These are phyloP conservation scores for Micromys minutus DNA, from an alignment of 2,113 vertebrate species.

Conservation along the genomic window DNA sequence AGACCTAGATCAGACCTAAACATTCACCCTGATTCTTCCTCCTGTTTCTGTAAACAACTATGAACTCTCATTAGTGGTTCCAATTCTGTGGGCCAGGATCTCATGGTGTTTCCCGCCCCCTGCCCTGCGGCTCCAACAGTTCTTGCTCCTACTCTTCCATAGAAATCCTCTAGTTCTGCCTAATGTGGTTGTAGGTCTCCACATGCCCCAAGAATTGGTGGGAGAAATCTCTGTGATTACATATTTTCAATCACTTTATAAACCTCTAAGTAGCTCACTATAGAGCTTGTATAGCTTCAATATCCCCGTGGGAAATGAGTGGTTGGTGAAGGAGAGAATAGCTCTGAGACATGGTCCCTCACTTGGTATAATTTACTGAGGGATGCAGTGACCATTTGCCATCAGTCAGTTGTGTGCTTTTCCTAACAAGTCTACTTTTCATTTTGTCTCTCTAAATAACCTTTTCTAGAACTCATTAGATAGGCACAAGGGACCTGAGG, in stretches of 20 bases:
- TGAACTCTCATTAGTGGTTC: background rate
- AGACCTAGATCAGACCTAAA: background rate
- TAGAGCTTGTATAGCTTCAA: background rate
- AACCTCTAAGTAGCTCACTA: background rate
- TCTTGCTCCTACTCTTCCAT: background rate
- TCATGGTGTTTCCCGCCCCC: background rate
- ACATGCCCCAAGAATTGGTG: background rate
- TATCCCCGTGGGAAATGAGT: background rate
- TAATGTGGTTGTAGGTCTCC: background rate
- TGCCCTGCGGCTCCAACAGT: too few species aligned
- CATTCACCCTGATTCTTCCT: background rate
- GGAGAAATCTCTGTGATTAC: background rate
- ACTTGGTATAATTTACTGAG: background rate
- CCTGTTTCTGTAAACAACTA: background rate
- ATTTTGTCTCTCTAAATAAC: background rate
- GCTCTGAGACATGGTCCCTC: background rate
- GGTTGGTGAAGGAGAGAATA: background rate
- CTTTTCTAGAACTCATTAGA: background rate
- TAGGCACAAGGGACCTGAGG: background rate
- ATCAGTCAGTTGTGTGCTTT: background rate
- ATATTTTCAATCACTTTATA: background rate
- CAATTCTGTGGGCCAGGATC: background rate
- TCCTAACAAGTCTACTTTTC: background rate
- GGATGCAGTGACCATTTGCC: background rate
- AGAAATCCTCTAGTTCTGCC: background rate